Evolutionary conservation across 1,140 invertebrate genomes (phyloP), one percentile per base, ranked within the genome.

Genomic region (Platorchestia sp.): DNA sequence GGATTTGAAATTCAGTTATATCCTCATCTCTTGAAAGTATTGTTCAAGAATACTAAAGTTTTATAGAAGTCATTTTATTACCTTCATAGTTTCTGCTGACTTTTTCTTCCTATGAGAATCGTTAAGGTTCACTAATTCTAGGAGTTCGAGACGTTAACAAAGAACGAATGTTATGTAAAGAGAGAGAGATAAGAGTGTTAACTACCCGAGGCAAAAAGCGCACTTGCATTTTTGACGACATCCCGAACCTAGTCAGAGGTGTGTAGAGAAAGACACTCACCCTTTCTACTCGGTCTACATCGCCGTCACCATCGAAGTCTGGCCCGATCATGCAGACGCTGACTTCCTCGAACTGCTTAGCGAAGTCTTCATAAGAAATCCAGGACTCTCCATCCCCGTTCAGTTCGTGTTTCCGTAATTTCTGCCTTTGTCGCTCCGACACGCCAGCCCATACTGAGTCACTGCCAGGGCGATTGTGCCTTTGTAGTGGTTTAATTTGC

Each of bases 321-420:
- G 97, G 97, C 5, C 97, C 97, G 42, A 97, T 96, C 7, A 97
- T 97, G 96, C 97, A 97, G 14, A 97, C 97, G 0, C 97, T 97
- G 0, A 97, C 97, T 96, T 97, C 97, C 95, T 97, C 97, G 96
- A 97, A 97, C 93, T 97, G 97, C 95, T 96, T 96, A 96, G 97
- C 97, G 47, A 96, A 96, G 44, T 96, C 96, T 40, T 96, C 47
- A 44, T 97, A 97, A n/a, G 97, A 97, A 97, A 97, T 97, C 97
- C 97, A 97, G 96, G 97, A 97, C 96, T 97, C 97, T 1, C 97
- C 97, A 96, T 97, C 97, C 45, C 91, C 91, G 6, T 97, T 96
- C 47, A 97, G 97, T 1, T 97, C 96, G 86, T 97, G 96, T 41
- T 97, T 95, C 14, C 97, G 97, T 44, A 97, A 96, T 40, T 96